Evolutionary conservation across 2,113 vertebrate species (phyloP).

Genomic region (Galeopterus variegatus): DNA sequence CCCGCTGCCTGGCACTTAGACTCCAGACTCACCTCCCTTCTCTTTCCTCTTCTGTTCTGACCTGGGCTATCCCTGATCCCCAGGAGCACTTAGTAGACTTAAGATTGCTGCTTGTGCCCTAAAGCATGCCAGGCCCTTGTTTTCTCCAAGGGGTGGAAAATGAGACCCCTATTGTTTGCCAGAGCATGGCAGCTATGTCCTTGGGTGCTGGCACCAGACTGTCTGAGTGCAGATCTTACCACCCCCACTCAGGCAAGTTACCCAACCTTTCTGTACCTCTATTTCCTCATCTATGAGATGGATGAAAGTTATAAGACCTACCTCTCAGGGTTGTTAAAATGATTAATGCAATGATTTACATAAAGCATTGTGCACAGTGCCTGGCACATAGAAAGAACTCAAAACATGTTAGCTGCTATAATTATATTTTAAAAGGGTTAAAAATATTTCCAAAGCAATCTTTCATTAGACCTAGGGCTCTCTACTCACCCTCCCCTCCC

Average conservation of each 20-base stretch:
- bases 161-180: neutral
- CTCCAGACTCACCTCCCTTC: neutral
- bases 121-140: neutral
- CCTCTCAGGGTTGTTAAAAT: constrained; percentile 14
- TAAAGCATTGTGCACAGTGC: constrained; percentile 38
- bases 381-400: constrained; percentile 65
- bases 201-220: constrained; percentile 20
- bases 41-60: neutral
- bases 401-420: constrained; percentile 5
- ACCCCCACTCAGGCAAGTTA: constrained; percentile 53
- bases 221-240: constrained; percentile 67
- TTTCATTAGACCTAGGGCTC: neutral
- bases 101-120: neutral
- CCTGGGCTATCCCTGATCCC: neutral
- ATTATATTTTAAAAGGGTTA: constrained; percentile 68
- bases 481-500: neutral
- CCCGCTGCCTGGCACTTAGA: neutral
- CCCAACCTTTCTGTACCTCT: constrained; percentile 68
- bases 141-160: neutral
- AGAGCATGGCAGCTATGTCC: neutral
- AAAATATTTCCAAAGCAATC: constrained; percentile 35
- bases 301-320: constrained; percentile 65
- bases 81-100: neutral
- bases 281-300: constrained; percentile 67
- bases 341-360: constrained; percentile 53